Conservation (phyloP, 2,113 vertebrate species). For the Arvicanthis niloticus region DNA sequence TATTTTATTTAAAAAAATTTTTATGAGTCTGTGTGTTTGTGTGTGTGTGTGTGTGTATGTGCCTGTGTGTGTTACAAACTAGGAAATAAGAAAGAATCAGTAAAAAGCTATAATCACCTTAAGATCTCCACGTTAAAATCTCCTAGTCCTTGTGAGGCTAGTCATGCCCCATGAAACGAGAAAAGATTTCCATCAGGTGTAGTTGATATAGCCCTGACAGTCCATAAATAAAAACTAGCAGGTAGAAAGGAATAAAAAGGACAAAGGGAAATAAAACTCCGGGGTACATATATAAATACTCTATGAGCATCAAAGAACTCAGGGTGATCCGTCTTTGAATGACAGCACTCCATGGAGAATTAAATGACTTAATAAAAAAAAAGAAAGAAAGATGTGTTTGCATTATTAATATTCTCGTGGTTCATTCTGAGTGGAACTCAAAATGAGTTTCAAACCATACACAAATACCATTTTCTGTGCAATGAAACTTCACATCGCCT, state of each 20-base stretch:
- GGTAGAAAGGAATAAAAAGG: neutral
- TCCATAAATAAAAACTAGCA: neutral
- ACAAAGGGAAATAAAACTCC: neutral
- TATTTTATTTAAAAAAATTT: neutral
- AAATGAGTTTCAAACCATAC: neutral
- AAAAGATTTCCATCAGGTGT: neutral
- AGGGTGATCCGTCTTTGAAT: neutral
- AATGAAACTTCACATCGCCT: neutral
- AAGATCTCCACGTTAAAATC: neutral
- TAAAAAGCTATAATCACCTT: neutral
- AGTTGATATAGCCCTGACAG: neutral
- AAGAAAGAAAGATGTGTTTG: neutral
- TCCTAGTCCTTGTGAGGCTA: neutral
- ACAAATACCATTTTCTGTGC: neutral
- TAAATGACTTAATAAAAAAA: neutral
- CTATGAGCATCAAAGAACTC: neutral
- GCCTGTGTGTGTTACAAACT: neutral
- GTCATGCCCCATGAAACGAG: neutral
- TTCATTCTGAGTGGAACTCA: neutral
- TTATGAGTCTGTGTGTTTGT: neutral
- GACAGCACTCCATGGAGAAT: neutral
- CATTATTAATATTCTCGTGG: conserved; percentile 10
- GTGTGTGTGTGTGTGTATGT: neutral
- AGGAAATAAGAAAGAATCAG: neutral
- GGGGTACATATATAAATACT: neutral